These are phyloP conservation scores for Loxodonta africana DNA, from an alignment of 2,113 vertebrate genomes.

Conservation along the genomic window DNA sequence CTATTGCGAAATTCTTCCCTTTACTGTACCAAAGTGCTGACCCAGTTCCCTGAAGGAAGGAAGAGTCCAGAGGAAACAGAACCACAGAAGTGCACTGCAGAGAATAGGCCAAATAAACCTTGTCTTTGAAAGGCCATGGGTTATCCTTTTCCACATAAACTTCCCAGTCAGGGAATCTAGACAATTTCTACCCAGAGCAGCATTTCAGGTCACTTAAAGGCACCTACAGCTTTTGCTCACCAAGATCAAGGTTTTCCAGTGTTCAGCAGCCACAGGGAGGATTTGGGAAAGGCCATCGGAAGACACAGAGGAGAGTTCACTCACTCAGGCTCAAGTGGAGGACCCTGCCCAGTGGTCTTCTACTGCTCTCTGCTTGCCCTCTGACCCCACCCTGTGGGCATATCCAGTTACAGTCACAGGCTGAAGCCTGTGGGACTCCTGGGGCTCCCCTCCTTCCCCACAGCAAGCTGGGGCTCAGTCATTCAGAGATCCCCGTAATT, in stretches of 20 bases:
- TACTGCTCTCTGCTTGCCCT: not conserved
- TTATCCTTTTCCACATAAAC: not conserved
- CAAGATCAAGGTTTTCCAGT: not conserved
- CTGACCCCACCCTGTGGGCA: not conserved
- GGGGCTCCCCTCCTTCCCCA: not conserved
- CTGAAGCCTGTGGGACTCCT: not conserved
- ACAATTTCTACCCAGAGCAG: not conserved
- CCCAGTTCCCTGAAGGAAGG: not conserved
- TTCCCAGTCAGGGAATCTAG: not conserved
- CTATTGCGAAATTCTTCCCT: not conserved
- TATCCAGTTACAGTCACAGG: not conserved
- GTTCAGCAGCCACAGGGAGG: not conserved
- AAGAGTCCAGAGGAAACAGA: not conserved
- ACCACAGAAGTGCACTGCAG: not conserved
- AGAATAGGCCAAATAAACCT: not conserved
- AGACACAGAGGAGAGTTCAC: not conserved
- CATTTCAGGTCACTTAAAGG: not conserved
- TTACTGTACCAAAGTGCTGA: not conserved
- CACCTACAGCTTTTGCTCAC: not conserved
- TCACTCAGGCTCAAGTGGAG: not conserved
- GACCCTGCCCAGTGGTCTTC: not conserved
- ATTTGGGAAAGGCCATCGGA: not conserved
- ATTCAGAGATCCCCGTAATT: not conserved
- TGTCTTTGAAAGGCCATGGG: no score
- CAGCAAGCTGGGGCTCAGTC: not conserved